Base-by-base conservation (phyloP, 1,140 invertebrate species). In the Choristoneura fumiferana region DNA sequence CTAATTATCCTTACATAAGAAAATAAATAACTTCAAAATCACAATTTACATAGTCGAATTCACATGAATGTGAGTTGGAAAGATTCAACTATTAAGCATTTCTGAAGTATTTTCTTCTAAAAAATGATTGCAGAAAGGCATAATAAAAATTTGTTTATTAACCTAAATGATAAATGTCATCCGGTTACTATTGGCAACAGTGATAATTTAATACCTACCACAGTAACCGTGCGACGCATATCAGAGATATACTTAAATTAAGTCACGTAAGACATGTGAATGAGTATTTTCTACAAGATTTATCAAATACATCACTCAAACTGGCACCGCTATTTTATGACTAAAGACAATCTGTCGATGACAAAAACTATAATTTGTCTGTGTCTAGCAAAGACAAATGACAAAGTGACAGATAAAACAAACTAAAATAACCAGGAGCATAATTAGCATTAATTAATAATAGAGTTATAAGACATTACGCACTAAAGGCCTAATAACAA, bases 41-140 rank as follows among this genome's bases (percentile, higher is more conserved):
- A 78, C 63, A 76, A 71, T 73, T 61, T 69, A 73, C 67, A 65
- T 63, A 74, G 62, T 76, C 77, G 57, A 71, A 67, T 63, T 45
- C 14, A 49, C 8, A 45, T 49, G 39, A 45, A 54, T 60, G 52
- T 54, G 43, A 54, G 52, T 17, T 39, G 22, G 22, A 29, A 39
- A 18, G 17, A 68, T 62, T 60, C 69, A 68, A 78, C 78, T 70
- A 71, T 61, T 17, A 18, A 77, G 72, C 71, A 73, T 78, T 79
- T 79, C 72, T 76, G 76, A 76, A 80, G 73, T 81, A 81, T 77
- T 84, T 78, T 61, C 65, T 66, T 70, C 65, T 60, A 81, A 81
- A 78, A 84, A 87, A 84, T 84, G 77, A 87, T 84, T 87, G 77
- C 71, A 81, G 77, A 84, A 81, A 78, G 67, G 69, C 71, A 67